Conservation (phyloP, 2,888 invertebrate species). For the Anthophora plumipes region DNA sequence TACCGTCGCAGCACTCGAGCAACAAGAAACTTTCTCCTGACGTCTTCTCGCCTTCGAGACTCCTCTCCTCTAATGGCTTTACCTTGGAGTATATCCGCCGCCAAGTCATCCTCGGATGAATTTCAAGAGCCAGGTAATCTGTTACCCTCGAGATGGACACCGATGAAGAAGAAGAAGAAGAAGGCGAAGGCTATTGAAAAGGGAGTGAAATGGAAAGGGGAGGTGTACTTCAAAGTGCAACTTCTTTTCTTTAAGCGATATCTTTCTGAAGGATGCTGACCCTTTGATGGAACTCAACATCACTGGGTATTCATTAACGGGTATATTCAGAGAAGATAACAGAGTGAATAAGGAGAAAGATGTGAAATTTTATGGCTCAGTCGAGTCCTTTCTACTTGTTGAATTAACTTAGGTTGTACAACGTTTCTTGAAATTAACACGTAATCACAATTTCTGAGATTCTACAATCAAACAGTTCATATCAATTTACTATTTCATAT, state of each 20-base stretch:
- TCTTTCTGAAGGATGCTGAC: neutral
- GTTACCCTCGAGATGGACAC: constrained; percentile 37
- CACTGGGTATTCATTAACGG: constrained; percentile 7
- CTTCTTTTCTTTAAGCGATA: constrained; percentile 17
- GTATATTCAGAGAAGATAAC: neutral
- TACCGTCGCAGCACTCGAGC: constrained; percentile 18
- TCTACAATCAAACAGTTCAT: no score
- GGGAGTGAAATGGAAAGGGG: constrained; percentile 1
- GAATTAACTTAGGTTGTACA: no score
- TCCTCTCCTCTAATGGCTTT: constrained; percentile 58
- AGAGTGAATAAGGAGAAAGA: neutral
- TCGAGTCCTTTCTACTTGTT: neutral
- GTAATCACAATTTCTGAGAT: no score
- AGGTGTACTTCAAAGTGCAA: neutral
- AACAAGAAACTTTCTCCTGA: constrained; percentile 41
- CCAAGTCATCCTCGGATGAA: constrained; percentile 59
- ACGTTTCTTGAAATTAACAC: no score
- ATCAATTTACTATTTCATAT: no score
- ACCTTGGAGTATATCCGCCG: constrained; percentile 45
- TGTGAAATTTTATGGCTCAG: no score
- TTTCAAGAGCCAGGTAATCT: constrained; percentile 54
- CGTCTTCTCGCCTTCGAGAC: constrained; percentile 46
- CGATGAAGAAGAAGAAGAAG: constrained; percentile 4
- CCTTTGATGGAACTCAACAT: neutral
- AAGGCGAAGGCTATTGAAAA: constrained; percentile 1